Base-by-base conservation (phyloP, 1,140 invertebrate species). In the Zaprionus gabonicus region DNA sequence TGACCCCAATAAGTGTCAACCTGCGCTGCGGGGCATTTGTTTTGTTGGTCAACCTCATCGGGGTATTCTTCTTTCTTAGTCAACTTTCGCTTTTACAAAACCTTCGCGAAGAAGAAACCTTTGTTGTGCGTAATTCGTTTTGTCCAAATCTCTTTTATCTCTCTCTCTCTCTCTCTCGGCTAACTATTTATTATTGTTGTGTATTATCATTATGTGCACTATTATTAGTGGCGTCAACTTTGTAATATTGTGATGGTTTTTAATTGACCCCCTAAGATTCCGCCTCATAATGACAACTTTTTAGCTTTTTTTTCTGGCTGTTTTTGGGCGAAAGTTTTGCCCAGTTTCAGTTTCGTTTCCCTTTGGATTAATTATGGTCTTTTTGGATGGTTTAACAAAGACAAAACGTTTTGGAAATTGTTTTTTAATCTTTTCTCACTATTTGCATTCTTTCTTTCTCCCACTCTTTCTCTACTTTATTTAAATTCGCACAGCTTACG, bases 211-310 rank as follows among this genome's bases (percentile, higher is more conserved):
- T 63, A 36, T 34, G 4, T 60, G 65, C 25, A 62, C 59, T 73
- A 81, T 78, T 81, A 68, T 55, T 73, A 71, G 67, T 71, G 82
- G 78, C 70, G 74, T 86, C 83, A 87, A 83, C 81, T 34, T 51
- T 41, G n/a, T 57, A 55, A 68, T 73, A 53, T 60, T 66, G 20
- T 74, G 69, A 41, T 44, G 64, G 65, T 69, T 86, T 80, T 88
- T 83, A 86, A 87, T 88, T 88, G 85, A 81, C 46, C 64, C n/a
- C 15, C 2, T 80, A 82, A 86, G 80, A 86, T 86, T 82, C 70
- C 67, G 67, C 44, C 79, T 69, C 74, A 72, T 87, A 87, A 87
- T 87, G 83, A 71, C 78, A 87, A 81, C 84, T 88, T 71, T 88
- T 86, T 87, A 51, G 71, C 67, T 58, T 66, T 66, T 66, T 66